Conservation (phyloP, 2,113 vertebrate genomes). For the Psammodynastes pulverulentus region DNA sequence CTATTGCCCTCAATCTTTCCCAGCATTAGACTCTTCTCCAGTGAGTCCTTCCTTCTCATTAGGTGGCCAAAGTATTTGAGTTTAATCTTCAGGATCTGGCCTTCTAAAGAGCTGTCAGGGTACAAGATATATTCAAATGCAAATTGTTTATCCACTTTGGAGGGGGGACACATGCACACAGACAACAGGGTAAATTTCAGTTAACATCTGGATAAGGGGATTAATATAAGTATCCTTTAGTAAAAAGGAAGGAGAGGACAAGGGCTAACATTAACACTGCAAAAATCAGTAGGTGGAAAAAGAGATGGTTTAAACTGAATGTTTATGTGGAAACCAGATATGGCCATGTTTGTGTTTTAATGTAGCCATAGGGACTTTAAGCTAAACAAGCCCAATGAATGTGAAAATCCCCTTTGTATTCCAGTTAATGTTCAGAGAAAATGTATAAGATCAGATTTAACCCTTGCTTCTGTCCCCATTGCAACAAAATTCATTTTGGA, state of each 20-base stretch:
- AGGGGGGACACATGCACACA: neutral
- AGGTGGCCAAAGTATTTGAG: too few relatives aligned
- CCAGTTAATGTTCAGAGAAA: slow-evolving; percentile 46
- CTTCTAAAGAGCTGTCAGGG: neutral
- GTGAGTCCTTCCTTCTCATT: too few relatives aligned
- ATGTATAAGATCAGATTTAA: slow-evolving; percentile 26
- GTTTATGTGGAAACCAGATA: slow-evolving; percentile 46
- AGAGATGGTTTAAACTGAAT: slow-evolving; percentile 29
- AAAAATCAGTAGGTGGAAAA: slow-evolving; percentile 34
- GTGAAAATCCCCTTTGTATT: slow-evolving; percentile 37
- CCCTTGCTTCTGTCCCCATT: slow-evolving; percentile 38
- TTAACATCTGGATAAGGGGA: slow-evolving; percentile 17
- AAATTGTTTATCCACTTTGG: neutral
- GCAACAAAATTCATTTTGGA: slow-evolving; percentile 50
- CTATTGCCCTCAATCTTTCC: too few relatives aligned
- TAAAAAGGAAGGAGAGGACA: neutral
- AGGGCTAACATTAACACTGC: slow-evolving; percentile 1
- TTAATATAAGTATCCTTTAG: slow-evolving; percentile 33
- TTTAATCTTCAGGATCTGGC: too few relatives aligned
- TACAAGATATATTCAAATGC: slow-evolving; percentile 41
- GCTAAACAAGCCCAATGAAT: slow-evolving; percentile 36
- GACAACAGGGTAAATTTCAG: slow-evolving; percentile 25
- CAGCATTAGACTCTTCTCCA: too few relatives aligned
- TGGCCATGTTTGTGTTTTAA: slow-evolving; percentile 53
- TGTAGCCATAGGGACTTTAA: slow-evolving; percentile 39